Percentiles rank a stretch among this genome's conserved stretches.
These are phyloP conservation scores for Pemphredon lugubris DNA, from an alignment of 2,888 invertebrate species.

Conservation along the genomic window DNA sequence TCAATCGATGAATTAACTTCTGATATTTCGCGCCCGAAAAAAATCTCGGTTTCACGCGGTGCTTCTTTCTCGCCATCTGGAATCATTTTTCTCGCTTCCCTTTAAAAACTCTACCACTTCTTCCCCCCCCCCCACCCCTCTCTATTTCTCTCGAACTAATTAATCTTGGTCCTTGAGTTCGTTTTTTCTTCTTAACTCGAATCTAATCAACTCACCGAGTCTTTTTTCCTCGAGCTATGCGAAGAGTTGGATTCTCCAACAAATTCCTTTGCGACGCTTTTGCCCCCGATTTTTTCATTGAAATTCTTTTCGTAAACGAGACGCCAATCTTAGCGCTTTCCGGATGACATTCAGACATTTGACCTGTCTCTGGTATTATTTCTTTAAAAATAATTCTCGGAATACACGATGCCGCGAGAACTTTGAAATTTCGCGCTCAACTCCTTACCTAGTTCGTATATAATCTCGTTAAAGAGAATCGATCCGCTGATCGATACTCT, in stretches of 20 bases:
- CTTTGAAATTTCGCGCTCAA: neutral
- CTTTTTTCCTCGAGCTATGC: neutral
- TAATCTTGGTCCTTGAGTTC: conserved; percentile 72
- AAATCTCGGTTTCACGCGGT: conserved; percentile 12
- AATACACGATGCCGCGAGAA: neutral
- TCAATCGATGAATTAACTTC: conserved; percentile 42
- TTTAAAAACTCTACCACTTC: conserved; percentile 18
- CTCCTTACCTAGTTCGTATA: neutral
- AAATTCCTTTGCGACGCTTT: neutral
- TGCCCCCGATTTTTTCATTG: neutral
- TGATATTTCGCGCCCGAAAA: conserved; percentile 28
- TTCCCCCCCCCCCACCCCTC: too few relatives aligned
- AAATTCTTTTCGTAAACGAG: neutral
- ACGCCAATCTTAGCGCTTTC: conserved; percentile 16
- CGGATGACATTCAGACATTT: too few relatives aligned
- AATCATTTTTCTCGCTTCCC: neutral
- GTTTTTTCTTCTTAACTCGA: conserved; percentile 26
- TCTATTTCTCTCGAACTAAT: conserved; percentile 60
- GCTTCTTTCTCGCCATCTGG: neutral
- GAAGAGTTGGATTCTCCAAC: neutral
- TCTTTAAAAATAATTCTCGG: conserved; percentile 3
- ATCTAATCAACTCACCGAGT: conserved; percentile 1
- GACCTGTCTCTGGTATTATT: too few relatives aligned
- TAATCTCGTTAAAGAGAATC: conserved; percentile 3
- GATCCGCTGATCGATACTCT: conserved; percentile 22